Evolutionary conservation across 2,888 invertebrate genomes (phyloP).

Genomic region (Rhingia campestris): DNA sequence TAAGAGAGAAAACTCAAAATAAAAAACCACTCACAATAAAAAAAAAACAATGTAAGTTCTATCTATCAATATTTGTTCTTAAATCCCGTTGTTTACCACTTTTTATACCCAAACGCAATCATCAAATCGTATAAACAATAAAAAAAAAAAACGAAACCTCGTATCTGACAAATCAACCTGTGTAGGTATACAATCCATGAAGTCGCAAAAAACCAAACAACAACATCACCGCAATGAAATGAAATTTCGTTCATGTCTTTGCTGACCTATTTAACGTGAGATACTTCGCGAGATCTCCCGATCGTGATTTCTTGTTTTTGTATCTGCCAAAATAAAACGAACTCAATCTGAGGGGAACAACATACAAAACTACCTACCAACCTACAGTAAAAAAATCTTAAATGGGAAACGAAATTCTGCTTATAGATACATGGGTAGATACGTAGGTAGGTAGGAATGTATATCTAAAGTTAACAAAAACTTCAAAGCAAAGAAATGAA

Average conservation of each 20-base stretch:
- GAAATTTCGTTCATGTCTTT: conserved; percentile 75
- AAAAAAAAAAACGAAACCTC: conserved; percentile 1
- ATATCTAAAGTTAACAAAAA: neutral
- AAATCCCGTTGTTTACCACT: conserved; percentile 8
- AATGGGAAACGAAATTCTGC: conserved; percentile 8
- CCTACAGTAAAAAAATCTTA: neutral
- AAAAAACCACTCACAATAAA: conserved; percentile 4
- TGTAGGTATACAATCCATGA: neutral
- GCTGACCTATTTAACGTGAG: conserved; percentile 79
- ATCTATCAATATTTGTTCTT: conserved; percentile 16
- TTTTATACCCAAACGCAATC: neutral
- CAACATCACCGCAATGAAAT: conserved; percentile 15
- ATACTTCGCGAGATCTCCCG: conserved; percentile 52
- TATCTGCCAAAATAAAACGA: conserved; percentile 17
- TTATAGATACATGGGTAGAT: neutral
- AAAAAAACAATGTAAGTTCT: conserved; percentile 58
- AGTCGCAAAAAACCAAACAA: conserved; percentile 13
- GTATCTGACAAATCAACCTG: conserved; percentile 26
- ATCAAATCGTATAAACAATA: conserved; percentile 6
- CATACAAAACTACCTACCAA: neutral
- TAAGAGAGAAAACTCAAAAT: conserved; percentile 58
- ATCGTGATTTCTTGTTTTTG: conserved; percentile 70
- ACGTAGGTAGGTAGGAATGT: neutral
- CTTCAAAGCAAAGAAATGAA: neutral
- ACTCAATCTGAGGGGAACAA: conserved; percentile 5